Evolutionary conservation across 53 echinoderm and acorn worm genomes (phyloP).

Genomic region (Paracentrotus lividus): DNA sequence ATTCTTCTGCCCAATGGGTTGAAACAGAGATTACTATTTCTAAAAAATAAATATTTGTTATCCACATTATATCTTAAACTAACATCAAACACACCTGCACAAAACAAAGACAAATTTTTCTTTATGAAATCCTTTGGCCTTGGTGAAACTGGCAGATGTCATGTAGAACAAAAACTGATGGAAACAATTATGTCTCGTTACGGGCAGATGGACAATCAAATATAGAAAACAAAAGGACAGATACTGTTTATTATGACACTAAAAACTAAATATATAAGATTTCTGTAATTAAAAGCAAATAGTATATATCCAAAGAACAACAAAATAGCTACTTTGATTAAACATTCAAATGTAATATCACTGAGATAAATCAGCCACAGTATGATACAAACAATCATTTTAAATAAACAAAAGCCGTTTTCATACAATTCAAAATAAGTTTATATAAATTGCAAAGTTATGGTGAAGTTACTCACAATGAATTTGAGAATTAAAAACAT

Average conservation of each 20-base stretch:
- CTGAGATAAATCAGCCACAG: neutral
- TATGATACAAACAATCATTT: neutral
- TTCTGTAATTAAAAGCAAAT: neutral
- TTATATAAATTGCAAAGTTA: neutral
- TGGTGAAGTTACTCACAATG: too few species aligned
- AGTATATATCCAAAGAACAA: neutral
- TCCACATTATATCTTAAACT: constrained; percentile 35
- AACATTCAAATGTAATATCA: neutral
- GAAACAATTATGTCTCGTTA: constrained; percentile 17
- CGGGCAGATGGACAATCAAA: constrained; percentile 11
- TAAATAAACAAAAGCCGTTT: neutral
- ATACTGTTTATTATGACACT: neutral
- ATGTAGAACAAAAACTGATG: constrained; percentile 9
- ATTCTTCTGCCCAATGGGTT: constrained; percentile 48
- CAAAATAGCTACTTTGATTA: neutral
- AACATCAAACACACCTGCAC: constrained; percentile 52
- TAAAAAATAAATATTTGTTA: constrained; percentile 56
- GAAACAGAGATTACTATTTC: constrained; percentile 14
- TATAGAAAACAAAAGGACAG: neutral
- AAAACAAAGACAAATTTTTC: neutral
- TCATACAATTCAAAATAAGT: neutral
- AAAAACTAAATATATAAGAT: neutral
- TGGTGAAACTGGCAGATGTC: neutral
- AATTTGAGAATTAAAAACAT: too few species aligned
- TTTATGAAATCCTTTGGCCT: constrained; percentile 6